Percentiles rank a stretch among this genome's conserved stretches.
These are phyloP conservation scores for Trogon melanurus DNA, from an alignment of 2,113 vertebrate genomes.

Conservation along the genomic window DNA sequence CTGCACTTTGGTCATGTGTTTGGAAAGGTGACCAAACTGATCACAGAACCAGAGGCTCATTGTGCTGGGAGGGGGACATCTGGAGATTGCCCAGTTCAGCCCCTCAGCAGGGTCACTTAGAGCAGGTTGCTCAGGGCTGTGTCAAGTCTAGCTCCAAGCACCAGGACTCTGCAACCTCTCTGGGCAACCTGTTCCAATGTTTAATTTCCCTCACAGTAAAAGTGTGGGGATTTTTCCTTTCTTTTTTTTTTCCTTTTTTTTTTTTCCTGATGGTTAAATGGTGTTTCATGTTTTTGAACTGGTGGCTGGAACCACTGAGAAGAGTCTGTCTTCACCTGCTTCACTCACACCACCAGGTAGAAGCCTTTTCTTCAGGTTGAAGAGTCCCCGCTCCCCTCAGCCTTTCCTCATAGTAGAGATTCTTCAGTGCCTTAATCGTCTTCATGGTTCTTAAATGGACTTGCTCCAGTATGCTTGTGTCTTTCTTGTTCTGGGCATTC, in stretches of 20 bases:
- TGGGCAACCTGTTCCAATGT: background rate
- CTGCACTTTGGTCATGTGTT: background rate
- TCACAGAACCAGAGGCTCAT: background rate
- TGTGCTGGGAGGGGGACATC: background rate
- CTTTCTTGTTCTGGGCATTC: background rate
- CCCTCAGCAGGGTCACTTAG: background rate
- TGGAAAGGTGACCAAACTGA: background rate
- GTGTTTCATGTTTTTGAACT: background rate
- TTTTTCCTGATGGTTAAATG: background rate
- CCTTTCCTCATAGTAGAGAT: background rate
- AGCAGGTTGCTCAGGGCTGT: background rate
- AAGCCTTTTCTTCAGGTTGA: background rate
- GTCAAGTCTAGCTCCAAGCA: background rate
- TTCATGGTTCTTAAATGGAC: background rate
- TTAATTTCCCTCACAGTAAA: background rate
- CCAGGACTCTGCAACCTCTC: background rate
- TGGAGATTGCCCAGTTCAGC: background rate
- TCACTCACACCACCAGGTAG: background rate
- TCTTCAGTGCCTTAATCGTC: background rate
- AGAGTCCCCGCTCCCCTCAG: background rate
- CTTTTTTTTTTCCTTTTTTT: too few species aligned
- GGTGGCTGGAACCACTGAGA: background rate
- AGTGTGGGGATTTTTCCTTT: fast-evolving
- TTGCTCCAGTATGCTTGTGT: background rate
- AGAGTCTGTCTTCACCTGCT: background rate